Evolutionary conservation across 2,797 vertebrate genomes (phyloP), one percentile per base, ranked within the genome.

Genomic region (Siniperca scherzeri): DNA sequence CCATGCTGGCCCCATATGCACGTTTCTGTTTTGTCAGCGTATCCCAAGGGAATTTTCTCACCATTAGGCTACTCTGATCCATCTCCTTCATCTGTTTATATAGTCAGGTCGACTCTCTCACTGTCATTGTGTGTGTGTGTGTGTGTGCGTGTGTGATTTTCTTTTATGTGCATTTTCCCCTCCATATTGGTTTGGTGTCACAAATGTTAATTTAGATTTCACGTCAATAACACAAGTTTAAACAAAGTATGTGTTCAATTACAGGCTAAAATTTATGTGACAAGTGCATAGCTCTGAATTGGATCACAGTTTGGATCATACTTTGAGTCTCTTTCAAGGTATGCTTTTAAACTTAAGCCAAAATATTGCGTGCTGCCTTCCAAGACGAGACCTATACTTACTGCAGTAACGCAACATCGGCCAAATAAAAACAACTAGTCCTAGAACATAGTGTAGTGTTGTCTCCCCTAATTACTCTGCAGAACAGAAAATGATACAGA

Each of bases 11-110:
- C 87, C 85, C 87, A 73, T 69, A 74, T 86, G 88, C 88, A 94
- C 83, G 89, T 89, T 93, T 94, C 89, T 91, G 87, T 87, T 91
- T 84, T 90, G 89, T 91, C 90, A 91, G 87, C 89, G 82, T 85
- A 86, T 93, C 92, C 91, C 90, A 79, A 74, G 84, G 88, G 90
- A 86, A 85, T 92, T 90, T 92, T 90, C 89, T 83, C 86, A 88
- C 89, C 77, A 84, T 87, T 89, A 81, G 80, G 77, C 81, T 67
- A 64, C 77, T 86, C 83, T 85, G 87, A 90, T 89, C 73, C 77
- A 85, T 79, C 80, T 82, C 86, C 79, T 86, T 87, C 88, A 87
- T 90, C 81, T 85, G 80, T 82, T 87, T 81, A 76, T 80, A 85
- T 46, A 86, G 87, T 88, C 87, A 87, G 74, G 66, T 88, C 83